Conservation (phyloP, 2,797 vertebrate genomes). For the Crypturellus tataupa region DNA sequence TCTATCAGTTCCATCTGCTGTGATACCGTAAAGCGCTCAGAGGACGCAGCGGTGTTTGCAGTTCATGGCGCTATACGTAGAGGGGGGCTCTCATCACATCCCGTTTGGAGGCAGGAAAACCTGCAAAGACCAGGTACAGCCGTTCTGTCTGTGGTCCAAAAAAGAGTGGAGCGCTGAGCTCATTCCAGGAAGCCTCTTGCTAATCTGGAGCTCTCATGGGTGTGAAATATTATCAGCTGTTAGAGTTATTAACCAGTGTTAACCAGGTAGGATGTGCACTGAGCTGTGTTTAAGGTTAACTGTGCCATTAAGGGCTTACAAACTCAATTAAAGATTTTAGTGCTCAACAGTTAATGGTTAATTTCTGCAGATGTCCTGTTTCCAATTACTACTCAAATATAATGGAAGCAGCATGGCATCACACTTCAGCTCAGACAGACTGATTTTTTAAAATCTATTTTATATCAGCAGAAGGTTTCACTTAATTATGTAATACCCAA, state of each 20-base stretch:
- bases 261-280: constrained; percentile 43
- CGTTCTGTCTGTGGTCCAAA: constrained; percentile 40
- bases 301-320: constrained; percentile 70
- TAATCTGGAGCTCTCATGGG: constrained; percentile 62
- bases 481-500: constrained; percentile 29
- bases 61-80: not conserved
- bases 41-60: not conserved
- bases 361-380: constrained; percentile 74
- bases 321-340: constrained; percentile 75
- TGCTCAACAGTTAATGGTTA: constrained; percentile 57
- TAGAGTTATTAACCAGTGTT: constrained; percentile 69
- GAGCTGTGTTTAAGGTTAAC: constrained; percentile 62
- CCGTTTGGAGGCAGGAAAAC: constrained; percentile 16
- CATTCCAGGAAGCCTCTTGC: constrained; percentile 61
- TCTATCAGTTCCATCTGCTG: not conserved
- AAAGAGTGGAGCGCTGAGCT: not conserved
- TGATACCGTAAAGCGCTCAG: fast-evolving
- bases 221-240: constrained; percentile 75
- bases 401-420: constrained; percentile 67
- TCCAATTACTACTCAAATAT: constrained; percentile 68
- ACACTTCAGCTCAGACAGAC: constrained; percentile 47
- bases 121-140: not conserved
- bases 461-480: constrained; percentile 49
- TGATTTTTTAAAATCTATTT: not conserved
- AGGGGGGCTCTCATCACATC: constrained; percentile 36